Evolutionary conservation across 2,797 vertebrate species (phyloP), one percentile per base, ranked within the genome.

Genomic region (Mus caroli): DNA sequence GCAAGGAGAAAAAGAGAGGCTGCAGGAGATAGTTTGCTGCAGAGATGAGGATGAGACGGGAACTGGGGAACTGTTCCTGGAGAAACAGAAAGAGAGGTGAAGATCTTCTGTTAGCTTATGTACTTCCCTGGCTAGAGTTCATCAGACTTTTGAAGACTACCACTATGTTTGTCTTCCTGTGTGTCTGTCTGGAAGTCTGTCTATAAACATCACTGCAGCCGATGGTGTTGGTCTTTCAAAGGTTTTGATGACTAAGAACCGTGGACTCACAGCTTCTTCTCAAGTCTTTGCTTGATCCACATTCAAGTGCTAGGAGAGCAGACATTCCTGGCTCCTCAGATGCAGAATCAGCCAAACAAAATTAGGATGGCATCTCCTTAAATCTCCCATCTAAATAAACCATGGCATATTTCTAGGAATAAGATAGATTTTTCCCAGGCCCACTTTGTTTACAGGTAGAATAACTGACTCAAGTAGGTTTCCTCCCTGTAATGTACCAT

Each of bases 381-480:
- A 91, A 78, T 84, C 94, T 94, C 83, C 34, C 56, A 71, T 85
- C 28, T 83, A 89, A 82, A 3, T 83, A 89, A 82, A 3, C 1
- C 46, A 62, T 46, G 37, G 2, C 22, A 82, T 89, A 88, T 92
- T 94, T 88, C 75, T 92, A 54, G 56, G 43, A 94, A 94, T 71
- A 94, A 90, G 94, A 69, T 92, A 91, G 89, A 92, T 78, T 20
- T 37, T 50, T 93, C 87, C 73, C 50, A 95, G 93, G 50, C 37
- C 83, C 86, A 92, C 37, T 94, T 91, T 97, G 89, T 96, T 97
- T 97, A 96, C 46, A 96, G 92, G 92, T 95, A 86, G 67, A 90
- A 86, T 92, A 94, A 80, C 71, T 52, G 3, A 26, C 84, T 96
- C 60, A 60, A 96, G 46, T 58, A 80, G 78, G 78, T 93, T 87